Evolutionary conservation across 2,797 vertebrate genomes (phyloP).

Genomic region (Holocentrus rufus): DNA sequence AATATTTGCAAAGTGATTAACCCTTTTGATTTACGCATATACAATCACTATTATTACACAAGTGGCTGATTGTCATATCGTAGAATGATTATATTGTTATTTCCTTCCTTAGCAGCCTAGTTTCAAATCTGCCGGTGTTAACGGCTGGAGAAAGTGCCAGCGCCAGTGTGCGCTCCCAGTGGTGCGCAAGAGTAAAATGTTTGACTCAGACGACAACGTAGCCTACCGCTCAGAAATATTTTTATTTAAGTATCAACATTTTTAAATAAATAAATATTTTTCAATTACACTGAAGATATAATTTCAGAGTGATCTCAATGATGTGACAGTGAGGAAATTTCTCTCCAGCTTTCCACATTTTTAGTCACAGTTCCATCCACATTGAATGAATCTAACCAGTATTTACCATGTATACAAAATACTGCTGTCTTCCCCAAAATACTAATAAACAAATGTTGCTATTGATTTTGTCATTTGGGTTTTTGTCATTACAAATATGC

Average conservation of each 20-base stretch:
- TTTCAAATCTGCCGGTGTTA: not conserved
- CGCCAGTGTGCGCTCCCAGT: slow-evolving; percentile 42
- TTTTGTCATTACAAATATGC: slow-evolving; percentile 72
- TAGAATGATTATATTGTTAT: not conserved
- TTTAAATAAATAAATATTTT: slow-evolving; percentile 99
- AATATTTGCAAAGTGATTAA: not conserved
- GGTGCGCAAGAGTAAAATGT: slow-evolving; percentile 55
- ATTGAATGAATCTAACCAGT: slow-evolving; percentile 76
- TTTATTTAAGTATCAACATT: slow-evolving; percentile 85
- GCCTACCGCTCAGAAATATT: slow-evolving; percentile 80
- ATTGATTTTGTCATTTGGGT: slow-evolving; percentile 59
- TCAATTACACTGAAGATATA: slow-evolving; percentile 85
- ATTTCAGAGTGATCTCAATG: slow-evolving; percentile 72
- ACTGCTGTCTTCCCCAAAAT: slow-evolving; percentile 66
- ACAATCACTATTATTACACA: not conserved
- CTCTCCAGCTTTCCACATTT: slow-evolving; percentile 59
- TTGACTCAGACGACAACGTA: slow-evolving; percentile 56
- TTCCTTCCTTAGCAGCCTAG: not conserved
- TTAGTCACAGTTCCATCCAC: slow-evolving; percentile 69
- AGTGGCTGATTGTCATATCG: not conserved
- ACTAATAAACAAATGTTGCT: slow-evolving; percentile 73
- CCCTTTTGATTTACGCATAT: not conserved
- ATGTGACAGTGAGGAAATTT: slow-evolving; percentile 63
- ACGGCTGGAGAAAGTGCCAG: slow-evolving; percentile 11
- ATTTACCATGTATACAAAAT: slow-evolving; percentile 77